A percentile compares a stretch with the other conserved stretches of the same genome.
These are phyloP conservation scores for Bradysia coprophila DNA, from an alignment of 1,140 invertebrate genomes.

Conservation along the genomic window DNA sequence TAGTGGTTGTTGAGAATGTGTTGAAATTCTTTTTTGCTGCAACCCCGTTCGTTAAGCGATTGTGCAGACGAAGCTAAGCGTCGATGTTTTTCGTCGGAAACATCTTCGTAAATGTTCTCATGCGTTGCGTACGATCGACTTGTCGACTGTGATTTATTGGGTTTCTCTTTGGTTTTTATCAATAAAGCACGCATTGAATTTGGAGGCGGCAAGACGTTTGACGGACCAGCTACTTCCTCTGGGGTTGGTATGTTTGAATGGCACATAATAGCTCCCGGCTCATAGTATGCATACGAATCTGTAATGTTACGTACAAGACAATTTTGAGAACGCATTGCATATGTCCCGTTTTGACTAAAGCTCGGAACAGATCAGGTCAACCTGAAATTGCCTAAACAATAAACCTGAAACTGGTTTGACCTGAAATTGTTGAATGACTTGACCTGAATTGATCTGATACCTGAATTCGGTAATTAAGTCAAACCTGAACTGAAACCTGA, in stretches of 20 bases:
- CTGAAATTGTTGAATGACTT: no score
- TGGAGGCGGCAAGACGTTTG: conserved; percentile 21
- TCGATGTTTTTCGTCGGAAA: conserved; percentile 37
- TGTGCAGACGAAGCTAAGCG: conserved; percentile 34
- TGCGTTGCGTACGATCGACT: conserved; percentile 51
- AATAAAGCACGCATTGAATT: conserved; percentile 22
- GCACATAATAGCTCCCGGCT: conserved; percentile 33
- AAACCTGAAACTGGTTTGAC: no score
- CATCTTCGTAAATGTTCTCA: conserved; percentile 80
- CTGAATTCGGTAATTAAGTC: no score
- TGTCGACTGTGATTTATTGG: conserved; percentile 12
- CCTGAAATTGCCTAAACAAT: no score
- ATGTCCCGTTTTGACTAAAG: no score
- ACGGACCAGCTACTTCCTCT: conserved; percentile 18
- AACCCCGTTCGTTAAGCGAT: conserved; percentile 34
- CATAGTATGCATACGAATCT: conserved; percentile 66
- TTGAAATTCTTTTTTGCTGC: conserved; percentile 62
- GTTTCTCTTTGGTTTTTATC: conserved; percentile 15
- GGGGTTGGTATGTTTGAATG: conserved; percentile 40
- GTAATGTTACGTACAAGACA: no score
- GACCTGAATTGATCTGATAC: no score
- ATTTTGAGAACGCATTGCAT: no score
- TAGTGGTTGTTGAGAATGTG: conserved; percentile 59
- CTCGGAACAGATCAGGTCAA: no score
- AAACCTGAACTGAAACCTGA: no score